These are phyloP conservation scores for Spisula subtruncata DNA, from an alignment of 2,888 invertebrate species.

Conservation along the genomic window DNA sequence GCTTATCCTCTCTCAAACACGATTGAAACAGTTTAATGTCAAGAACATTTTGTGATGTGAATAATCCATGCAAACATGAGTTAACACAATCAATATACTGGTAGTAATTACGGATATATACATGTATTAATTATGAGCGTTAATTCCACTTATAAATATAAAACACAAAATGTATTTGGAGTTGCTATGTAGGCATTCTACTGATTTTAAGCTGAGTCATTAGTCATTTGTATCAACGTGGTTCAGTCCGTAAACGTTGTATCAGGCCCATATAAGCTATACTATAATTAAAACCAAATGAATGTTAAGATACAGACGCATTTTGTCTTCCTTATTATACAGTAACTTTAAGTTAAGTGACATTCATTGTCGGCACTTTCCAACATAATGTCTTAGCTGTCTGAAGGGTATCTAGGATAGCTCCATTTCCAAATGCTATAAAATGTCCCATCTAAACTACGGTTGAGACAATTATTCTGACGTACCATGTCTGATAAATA, in stretches of 20 bases:
- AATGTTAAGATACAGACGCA: slow-evolving; percentile 15
- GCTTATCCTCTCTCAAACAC: neutral
- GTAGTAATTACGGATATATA: neutral
- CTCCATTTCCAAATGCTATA: slow-evolving; percentile 7
- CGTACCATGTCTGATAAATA: neutral
- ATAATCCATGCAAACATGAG: neutral
- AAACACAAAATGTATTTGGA: neutral
- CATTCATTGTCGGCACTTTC: slow-evolving; percentile 1
- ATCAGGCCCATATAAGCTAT: neutral
- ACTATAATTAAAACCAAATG: neutral
- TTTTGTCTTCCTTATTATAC: slow-evolving; percentile 2
- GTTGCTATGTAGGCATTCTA: neutral
- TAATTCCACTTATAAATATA: neutral
- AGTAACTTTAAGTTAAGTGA: slow-evolving; percentile 10
- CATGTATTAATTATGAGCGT: neutral
- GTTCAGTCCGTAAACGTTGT: neutral
- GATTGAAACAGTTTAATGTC: neutral
- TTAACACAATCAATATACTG: neutral
- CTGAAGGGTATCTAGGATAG: neutral
- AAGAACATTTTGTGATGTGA: neutral
- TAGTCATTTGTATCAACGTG: too few relatives aligned
- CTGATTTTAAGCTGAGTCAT: neutral
- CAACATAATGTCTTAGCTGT: slow-evolving; percentile 8
- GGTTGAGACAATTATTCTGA: neutral
- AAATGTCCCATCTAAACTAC: neutral